A percentile compares a stretch with the other conserved stretches of the same genome.
Evolutionary conservation across 2,797 vertebrate genomes (phyloP).

Genomic region (Pristis pectinata): DNA sequence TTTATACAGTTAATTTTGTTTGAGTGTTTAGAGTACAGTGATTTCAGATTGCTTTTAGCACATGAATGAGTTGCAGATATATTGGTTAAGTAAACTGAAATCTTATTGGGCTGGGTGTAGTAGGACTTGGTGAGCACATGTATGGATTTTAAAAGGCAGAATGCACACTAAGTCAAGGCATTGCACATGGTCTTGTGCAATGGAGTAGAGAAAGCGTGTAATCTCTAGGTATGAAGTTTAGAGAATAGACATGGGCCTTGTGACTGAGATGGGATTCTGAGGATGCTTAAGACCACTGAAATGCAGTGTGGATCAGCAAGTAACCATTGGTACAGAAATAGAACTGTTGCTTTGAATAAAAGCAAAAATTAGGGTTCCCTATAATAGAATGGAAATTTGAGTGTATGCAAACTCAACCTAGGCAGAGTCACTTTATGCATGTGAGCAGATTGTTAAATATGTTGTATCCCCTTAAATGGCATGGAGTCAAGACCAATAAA

Average conservation of each 20-base stretch:
- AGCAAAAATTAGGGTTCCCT: neutral
- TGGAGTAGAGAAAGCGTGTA: neutral
- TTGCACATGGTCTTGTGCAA: neutral
- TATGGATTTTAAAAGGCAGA: neutral
- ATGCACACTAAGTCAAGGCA: neutral
- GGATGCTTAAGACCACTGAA: neutral
- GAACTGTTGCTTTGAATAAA: neutral
- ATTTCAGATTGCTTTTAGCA: neutral
- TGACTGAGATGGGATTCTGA: neutral
- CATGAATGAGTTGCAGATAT: neutral
- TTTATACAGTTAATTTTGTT: neutral
- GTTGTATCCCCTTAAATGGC: neutral
- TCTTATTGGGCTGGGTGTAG: neutral
- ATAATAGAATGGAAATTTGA: neutral
- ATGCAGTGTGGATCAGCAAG: neutral
- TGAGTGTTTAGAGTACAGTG: neutral
- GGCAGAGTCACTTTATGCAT: neutral
- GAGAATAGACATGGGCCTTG: neutral
- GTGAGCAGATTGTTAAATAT: neutral
- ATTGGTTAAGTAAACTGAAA: neutral
- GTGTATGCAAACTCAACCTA: neutral
- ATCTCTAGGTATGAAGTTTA: neutral
- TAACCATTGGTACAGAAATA: neutral
- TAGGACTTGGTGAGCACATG: neutral
- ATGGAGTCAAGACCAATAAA: constrained; percentile 23